Percentiles rank a stretch among this genome's conserved stretches.
These are phyloP conservation scores for Fragum sueziense DNA, from an alignment of 2,888 invertebrate genomes.

Conservation along the genomic window DNA sequence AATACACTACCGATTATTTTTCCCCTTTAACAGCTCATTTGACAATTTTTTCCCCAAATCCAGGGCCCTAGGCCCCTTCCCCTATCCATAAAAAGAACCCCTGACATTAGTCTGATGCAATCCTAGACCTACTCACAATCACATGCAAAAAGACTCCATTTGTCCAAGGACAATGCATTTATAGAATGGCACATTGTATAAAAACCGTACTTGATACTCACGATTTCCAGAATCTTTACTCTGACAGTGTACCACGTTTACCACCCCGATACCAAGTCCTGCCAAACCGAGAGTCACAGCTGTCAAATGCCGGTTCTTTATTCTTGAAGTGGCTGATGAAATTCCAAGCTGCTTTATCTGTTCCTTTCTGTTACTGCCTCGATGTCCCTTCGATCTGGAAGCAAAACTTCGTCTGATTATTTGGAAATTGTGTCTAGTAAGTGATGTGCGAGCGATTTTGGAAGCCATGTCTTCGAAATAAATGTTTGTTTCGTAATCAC, in stretches of 20 bases:
- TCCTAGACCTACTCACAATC: too few relatives aligned
- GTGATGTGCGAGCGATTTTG: neutral
- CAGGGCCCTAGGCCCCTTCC: too few relatives aligned
- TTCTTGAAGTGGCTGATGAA: neutral
- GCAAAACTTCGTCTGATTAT: neutral
- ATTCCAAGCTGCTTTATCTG: neutral
- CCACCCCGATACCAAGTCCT: slow-evolving; percentile 1
- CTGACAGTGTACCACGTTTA: slow-evolving; percentile 1
- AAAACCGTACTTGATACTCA: neutral
- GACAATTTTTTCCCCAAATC: too few relatives aligned
- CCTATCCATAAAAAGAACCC: too few relatives aligned
- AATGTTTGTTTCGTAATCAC: slow-evolving; percentile 16
- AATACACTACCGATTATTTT: too few relatives aligned
- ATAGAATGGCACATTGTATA: too few relatives aligned
- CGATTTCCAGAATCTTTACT: neutral
- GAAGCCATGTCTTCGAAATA: neutral
- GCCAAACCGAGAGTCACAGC: slow-evolving; percentile 21
- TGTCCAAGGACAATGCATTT: too few relatives aligned
- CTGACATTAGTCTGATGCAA: too few relatives aligned
- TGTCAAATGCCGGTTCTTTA: neutral
- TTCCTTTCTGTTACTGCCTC: neutral
- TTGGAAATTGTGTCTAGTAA: neutral
- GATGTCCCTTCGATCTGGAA: neutral
- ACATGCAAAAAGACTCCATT: too few relatives aligned
- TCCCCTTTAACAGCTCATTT: too few relatives aligned